Percentiles rank a stretch among this genome's conserved stretches.
Conservation (phyloP, 2,888 invertebrate genomes). For the Drosophila incognita region DNA sequence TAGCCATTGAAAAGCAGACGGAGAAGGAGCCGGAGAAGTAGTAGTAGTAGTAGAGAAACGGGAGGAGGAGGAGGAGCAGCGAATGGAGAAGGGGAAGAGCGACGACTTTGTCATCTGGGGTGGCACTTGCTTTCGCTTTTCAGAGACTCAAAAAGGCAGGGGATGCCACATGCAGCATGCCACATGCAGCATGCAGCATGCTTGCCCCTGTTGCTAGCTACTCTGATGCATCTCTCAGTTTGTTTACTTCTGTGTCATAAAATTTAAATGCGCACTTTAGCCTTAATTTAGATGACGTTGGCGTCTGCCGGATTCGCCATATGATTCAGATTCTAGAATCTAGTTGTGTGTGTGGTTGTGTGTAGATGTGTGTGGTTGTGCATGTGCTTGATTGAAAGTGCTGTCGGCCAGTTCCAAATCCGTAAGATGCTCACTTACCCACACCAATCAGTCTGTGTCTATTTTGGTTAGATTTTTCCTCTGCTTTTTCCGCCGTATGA, state of each 20-base stretch:
- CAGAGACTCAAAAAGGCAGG: slow-evolving; percentile 2
- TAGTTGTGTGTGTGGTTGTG: neutral
- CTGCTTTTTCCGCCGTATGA: slow-evolving; percentile 2
- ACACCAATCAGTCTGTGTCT: slow-evolving; percentile 2
- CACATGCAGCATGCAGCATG: slow-evolving; percentile 27
- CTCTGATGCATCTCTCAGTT: slow-evolving; percentile 14
- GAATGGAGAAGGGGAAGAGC: neutral
- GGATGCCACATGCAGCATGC: slow-evolving; percentile 21
- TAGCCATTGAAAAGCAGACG: slow-evolving; percentile 9
- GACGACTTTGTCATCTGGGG: slow-evolving; percentile 23
- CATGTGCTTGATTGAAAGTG: slow-evolving; percentile 48
- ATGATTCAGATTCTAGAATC: neutral
- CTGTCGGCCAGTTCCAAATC: slow-evolving; percentile 2
- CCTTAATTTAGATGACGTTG: slow-evolving; percentile 79
- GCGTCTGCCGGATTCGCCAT: slow-evolving; percentile 34
- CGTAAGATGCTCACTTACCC: neutral
- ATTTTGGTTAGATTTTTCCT: slow-evolving; percentile 6
- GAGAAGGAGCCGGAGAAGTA: neutral
- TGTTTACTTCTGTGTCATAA: slow-evolving; percentile 78
- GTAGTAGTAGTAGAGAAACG: too few relatives aligned
- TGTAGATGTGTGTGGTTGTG: slow-evolving; percentile 11
- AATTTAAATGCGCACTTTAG: slow-evolving; percentile 81
- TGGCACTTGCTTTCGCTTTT: slow-evolving; percentile 57
- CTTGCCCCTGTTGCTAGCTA: slow-evolving; percentile 4
- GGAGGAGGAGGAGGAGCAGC: neutral